A percentile compares a stretch with the other conserved stretches of the same genome.
Conservation (phyloP, 2,888 invertebrate species). For the Plagodis dolabraria region DNA sequence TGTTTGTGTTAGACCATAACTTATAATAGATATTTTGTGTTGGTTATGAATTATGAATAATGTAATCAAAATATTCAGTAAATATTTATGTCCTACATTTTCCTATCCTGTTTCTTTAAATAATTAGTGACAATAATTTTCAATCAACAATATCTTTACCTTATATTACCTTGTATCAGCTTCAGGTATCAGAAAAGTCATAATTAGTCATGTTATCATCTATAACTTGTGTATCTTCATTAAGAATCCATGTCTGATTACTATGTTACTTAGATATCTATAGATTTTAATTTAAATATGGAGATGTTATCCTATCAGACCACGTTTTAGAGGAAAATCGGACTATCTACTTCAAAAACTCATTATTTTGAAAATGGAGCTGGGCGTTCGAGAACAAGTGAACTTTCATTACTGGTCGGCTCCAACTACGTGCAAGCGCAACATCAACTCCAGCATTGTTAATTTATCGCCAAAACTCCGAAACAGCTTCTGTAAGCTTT, state of each 20-base stretch:
- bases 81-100: too few species aligned
- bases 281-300: conserved; percentile 4
- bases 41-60: too few species aligned
- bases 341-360: conserved; percentile 20
- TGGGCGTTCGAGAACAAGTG: conserved; percentile 22
- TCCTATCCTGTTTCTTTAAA: too few species aligned
- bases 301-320: conserved; percentile 1
- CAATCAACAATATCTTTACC: too few species aligned
- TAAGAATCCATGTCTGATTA: too few species aligned
- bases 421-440: conserved; percentile 38
- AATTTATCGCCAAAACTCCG: conserved; percentile 48
- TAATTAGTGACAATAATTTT: too few species aligned
- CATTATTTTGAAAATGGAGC: conserved; percentile 31
- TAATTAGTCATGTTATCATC: too few species aligned
- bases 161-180: too few species aligned
- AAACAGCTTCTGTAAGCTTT: conserved; percentile 54
- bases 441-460: conserved; percentile 46
- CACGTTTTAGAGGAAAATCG: conserved; percentile 8
- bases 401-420: conserved; percentile 32
- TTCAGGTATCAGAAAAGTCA: too few species aligned
- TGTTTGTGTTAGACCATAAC: not conserved
- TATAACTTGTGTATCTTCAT: too few species aligned
- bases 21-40: too few species aligned
- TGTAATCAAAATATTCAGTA: too few species aligned
- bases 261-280: not conserved